phyloP scores from a whole-genome alignment of 2,888 invertebrate species.

The Gnatocerus cornutus region DNA sequence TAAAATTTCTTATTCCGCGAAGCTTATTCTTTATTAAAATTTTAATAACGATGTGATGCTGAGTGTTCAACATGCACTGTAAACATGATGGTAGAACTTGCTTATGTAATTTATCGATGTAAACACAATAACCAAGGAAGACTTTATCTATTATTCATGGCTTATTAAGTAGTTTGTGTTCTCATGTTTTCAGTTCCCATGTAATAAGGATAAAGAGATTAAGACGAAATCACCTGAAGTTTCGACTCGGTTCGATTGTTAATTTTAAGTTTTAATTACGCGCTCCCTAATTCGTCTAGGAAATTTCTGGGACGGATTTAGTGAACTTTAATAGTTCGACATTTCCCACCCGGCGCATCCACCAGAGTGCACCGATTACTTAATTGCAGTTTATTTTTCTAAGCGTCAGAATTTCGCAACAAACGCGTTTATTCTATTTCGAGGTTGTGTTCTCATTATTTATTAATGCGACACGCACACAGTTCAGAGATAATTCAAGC shows the following conservation, averaged over 20 bases:
- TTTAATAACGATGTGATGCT: conserved; percentile 19
- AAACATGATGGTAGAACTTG: conserved; percentile 31
- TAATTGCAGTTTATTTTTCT: too few relatives aligned
- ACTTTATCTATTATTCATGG: conserved; percentile 40
- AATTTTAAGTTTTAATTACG: conserved; percentile 24
- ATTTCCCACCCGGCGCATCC: too few relatives aligned
- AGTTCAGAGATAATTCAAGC: conserved; percentile 3
- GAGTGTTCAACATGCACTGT: conserved; percentile 15
- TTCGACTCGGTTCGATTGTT: conserved; percentile 15
- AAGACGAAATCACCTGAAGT: conserved; percentile 22
- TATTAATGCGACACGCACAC: conserved; percentile 10
- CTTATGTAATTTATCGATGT: conserved; percentile 45
- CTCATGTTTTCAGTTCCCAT: conserved; percentile 31
- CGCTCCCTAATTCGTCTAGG: neutral
- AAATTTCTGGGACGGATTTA: neutral
- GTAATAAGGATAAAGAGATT: conserved; percentile 28
- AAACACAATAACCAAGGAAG: conserved; percentile 44
- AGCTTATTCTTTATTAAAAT: conserved; percentile 20
- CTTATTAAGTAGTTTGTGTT: conserved; percentile 37
- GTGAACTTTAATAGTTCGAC: neutral
- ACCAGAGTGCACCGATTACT: too few relatives aligned
- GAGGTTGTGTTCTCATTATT: neutral
- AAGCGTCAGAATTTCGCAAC: too few relatives aligned
- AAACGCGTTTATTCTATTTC: neutral
- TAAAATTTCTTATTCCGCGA: neutral